Base-by-base conservation (phyloP, 2,113 vertebrate species). In the Petromus typicus region DNA sequence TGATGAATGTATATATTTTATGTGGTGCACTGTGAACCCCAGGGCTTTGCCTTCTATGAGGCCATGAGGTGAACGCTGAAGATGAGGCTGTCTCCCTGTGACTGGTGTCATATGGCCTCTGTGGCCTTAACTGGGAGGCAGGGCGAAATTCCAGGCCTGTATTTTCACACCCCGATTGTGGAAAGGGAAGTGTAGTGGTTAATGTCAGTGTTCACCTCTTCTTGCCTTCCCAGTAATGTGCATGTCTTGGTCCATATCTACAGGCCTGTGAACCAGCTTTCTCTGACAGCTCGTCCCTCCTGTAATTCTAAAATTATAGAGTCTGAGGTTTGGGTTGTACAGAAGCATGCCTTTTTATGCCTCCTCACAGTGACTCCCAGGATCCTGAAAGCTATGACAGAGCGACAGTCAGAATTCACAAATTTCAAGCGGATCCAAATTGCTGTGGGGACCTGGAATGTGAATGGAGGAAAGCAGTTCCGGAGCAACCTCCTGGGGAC, bases 391-490 rank as follows among this genome's bases (percentile, higher is more conserved):
- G 98, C 98, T 6, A 98, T 99, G 98, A 98, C 98, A 6, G 98
- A 99, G 89, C 98, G 98, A 40, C 99, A 99, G 91, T 97, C 98
- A n/a, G 98, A 99, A 93, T 99, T 99, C 97, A 99, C 98, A 0
- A 97, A 97, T 67, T 98, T 98, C 94, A 98, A 98, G 67, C 98
- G 97, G 25, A 51, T 98, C 93, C 98, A 96, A 13, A 56, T 99
- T 34, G 98, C 99, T 11, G 97, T 94, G 69, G 99, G 98, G 34
- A 99, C 99, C 59, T 99, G 99, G 99, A 99, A 99, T 0, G 98
- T 99, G 90, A 99, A 99, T 0, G 99, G 99, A 2, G 99, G 99
- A 4, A 99, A 99, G 93, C 98, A 99, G 86, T 99, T 99, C 97
- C 96, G 98, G 67, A 99, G 98, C 97, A 98, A 98, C 59, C 97